phyloP scores from a whole-genome alignment of 2,797 vertebrate genomes.

The Chanos chanos region DNA sequence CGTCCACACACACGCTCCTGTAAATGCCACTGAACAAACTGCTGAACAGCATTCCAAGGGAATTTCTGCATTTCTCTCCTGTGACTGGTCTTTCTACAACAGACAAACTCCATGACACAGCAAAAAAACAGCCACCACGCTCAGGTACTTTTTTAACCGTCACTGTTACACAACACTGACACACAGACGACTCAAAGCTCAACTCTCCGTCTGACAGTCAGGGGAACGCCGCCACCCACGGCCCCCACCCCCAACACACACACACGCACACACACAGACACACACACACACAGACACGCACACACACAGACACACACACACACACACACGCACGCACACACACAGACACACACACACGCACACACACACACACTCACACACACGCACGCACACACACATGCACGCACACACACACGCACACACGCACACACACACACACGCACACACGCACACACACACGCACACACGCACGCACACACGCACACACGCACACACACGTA shows the following conservation, averaged over 20 bases:
- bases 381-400: background rate
- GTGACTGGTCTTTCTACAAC: no score
- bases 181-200: no score
- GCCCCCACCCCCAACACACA: no score
- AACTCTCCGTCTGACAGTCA: no score
- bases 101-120: no score
- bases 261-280: no score
- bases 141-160: no score
- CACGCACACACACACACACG: background rate
- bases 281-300: no score
- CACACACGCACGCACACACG: background rate
- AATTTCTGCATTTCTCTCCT: background rate
- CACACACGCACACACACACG: background rate
- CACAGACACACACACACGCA: background rate
- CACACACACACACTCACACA: background rate
- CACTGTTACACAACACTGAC: no score
- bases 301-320: no score
- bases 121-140: constrained; percentile 3
- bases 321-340: background rate
- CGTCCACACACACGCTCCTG: background rate
- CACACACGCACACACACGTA: no score
- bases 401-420: background rate
- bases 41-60: background rate
- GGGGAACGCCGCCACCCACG: no score
- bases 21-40: background rate